Percentiles rank a stretch among this genome's conserved stretches.
Conservation (phyloP, 2,888 invertebrate genomes). For the Cerceris rybyensis region DNA sequence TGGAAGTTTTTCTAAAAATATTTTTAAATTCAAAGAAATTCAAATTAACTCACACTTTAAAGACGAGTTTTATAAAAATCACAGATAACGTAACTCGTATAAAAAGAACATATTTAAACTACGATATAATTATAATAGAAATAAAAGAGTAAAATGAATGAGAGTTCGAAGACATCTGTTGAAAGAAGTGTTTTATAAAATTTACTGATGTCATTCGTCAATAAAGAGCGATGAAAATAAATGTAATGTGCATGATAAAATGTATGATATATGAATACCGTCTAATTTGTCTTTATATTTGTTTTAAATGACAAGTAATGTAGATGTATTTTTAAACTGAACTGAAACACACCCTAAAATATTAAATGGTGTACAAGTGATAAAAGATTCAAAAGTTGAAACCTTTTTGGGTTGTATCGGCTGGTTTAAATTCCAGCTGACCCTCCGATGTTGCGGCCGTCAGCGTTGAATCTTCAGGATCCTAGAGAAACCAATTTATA, state of each 20-base stretch:
- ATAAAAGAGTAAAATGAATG: constrained; percentile 19
- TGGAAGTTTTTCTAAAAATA: constrained; percentile 7
- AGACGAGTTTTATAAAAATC: constrained; percentile 8
- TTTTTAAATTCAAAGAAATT: constrained; percentile 2
- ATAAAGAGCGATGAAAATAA: constrained; percentile 17
- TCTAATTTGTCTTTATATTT: constrained; percentile 21
- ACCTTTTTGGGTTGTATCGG: constrained; percentile 66
- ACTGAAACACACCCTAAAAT: constrained; percentile 39
- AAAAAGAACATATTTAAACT: constrained; percentile 5
- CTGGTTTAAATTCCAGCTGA: constrained; percentile 73
- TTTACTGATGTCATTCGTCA: constrained; percentile 11
- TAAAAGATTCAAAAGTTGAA: constrained; percentile 69
- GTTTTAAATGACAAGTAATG: constrained; percentile 28
- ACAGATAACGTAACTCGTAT: constrained; percentile 14
- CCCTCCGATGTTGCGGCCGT: constrained; percentile 65
- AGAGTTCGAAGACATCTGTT: constrained; percentile 17
- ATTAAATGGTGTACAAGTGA: constrained; percentile 21
- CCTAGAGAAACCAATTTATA: constrained; percentile 52
- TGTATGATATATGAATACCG: neutral
- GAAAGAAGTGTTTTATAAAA: constrained; percentile 29
- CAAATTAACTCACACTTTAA: neutral
- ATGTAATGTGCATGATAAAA: constrained; percentile 3
- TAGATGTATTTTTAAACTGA: constrained; percentile 53
- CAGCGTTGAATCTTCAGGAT: constrained; percentile 64
- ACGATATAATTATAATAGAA: neutral